Conservation (phyloP, 2,888 invertebrate genomes). For the Andrena haemorrhoa region DNA sequence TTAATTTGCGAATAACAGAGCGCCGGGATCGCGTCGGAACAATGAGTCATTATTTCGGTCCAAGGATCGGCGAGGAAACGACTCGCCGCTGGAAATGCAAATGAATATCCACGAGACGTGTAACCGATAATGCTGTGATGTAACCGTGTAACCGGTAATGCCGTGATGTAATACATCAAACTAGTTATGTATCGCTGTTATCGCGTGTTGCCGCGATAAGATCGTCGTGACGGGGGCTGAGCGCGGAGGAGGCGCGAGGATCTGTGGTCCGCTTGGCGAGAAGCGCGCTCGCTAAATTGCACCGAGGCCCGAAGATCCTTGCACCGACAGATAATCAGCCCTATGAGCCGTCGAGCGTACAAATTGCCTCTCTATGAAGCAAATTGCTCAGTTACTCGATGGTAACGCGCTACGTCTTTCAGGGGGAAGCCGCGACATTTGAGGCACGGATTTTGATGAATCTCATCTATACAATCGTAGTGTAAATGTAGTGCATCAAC, state of each 20-base stretch:
- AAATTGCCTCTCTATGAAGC: slow-evolving; percentile 24
- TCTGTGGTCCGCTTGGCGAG: slow-evolving; percentile 15
- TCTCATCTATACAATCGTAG: too few species aligned
- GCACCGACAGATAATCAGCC: slow-evolving; percentile 29
- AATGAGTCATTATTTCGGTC: slow-evolving; percentile 52
- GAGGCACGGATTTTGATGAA: too few species aligned
- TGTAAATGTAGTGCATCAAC: too few species aligned
- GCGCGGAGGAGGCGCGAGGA: slow-evolving; percentile 11
- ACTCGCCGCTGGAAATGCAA: slow-evolving; percentile 46
- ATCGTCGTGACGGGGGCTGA: slow-evolving; percentile 45
- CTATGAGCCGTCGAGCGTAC: neutral
- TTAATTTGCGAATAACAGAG: slow-evolving; percentile 16
- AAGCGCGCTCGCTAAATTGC: slow-evolving; percentile 34
- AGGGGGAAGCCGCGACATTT: neutral
- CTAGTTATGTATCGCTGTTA: slow-evolving; percentile 59
- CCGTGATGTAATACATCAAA: slow-evolving; percentile 56
- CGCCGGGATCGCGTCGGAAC: slow-evolving; percentile 15
- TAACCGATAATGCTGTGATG: slow-evolving; percentile 62
- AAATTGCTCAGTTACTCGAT: slow-evolving; percentile 11
- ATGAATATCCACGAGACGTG: slow-evolving; percentile 40
- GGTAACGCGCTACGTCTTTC: neutral
- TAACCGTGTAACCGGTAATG: slow-evolving; percentile 59
- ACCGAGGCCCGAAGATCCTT: slow-evolving; percentile 1
- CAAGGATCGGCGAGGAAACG: slow-evolving; percentile 26
- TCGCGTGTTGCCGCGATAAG: slow-evolving; percentile 49